Evolutionary conservation across 1,140 invertebrate genomes (phyloP).

Genomic region (Heliconius hewitsoni): DNA sequence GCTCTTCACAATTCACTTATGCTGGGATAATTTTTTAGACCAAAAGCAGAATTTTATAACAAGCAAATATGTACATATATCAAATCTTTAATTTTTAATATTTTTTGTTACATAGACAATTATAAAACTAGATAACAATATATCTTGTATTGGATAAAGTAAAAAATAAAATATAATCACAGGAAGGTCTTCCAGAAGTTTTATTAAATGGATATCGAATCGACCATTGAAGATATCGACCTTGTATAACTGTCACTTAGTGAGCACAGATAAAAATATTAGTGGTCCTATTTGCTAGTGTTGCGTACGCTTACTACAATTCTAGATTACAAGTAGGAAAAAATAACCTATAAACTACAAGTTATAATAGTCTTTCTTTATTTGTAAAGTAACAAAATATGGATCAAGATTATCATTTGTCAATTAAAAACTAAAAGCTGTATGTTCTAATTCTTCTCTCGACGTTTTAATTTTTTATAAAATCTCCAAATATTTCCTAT

Average conservation of each 20-base stretch:
- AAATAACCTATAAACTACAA: too few species aligned
- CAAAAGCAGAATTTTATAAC: neutral
- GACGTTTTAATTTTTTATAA: too few species aligned
- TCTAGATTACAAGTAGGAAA: too few species aligned
- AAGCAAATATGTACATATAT: neutral
- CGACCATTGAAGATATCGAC: slow-evolving; percentile 1
- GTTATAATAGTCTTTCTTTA: too few species aligned
- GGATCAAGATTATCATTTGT: too few species aligned
- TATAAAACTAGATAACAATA: slow-evolving; percentile 13
- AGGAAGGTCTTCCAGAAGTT: neutral
- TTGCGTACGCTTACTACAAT: too few species aligned
- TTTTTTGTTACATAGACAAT: neutral
- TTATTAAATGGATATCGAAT: slow-evolving; percentile 5
- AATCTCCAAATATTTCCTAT: too few species aligned
- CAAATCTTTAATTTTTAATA: neutral
- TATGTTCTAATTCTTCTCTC: too few species aligned
- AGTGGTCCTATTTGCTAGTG: too few species aligned
- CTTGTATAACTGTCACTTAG: slow-evolving; percentile 5
- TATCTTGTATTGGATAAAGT: neutral
- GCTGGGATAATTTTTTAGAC: neutral
- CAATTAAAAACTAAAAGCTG: too few species aligned
- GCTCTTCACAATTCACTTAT: neutral
- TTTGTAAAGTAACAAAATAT: too few species aligned
- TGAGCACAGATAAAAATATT: neutral
- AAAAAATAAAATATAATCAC: neutral